Evolutionary conservation across 2,113 vertebrate species (phyloP).

Genomic region (Hystrix cristata): DNA sequence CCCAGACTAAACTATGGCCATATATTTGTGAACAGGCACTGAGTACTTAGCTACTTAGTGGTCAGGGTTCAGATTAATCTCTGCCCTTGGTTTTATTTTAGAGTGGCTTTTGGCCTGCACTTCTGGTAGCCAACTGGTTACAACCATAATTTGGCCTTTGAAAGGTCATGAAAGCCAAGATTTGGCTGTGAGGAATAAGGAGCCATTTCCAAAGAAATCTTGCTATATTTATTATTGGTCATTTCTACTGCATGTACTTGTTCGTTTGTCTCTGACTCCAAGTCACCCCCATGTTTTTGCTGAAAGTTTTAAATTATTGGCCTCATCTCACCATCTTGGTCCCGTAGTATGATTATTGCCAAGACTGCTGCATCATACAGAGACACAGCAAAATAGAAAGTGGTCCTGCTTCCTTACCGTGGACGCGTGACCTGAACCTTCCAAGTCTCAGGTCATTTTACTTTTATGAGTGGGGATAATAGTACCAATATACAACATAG

Average conservation of each 20-base stretch:
- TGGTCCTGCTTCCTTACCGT: background rate
- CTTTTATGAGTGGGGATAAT: background rate
- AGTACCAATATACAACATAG: background rate
- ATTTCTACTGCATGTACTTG: background rate
- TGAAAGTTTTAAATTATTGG: background rate
- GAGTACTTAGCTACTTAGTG: background rate
- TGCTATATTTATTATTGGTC: background rate
- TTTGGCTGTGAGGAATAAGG: background rate
- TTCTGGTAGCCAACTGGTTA: background rate
- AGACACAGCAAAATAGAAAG: background rate
- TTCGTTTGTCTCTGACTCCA: background rate
- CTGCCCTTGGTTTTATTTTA: background rate
- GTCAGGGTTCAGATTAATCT: background rate
- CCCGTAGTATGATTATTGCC: background rate
- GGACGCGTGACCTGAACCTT: background rate
- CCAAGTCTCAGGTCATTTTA: background rate
- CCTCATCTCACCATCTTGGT: background rate
- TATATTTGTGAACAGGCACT: background rate
- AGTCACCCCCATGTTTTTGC: background rate
- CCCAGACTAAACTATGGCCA: background rate
- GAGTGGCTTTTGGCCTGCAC: background rate
- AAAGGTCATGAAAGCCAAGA: background rate
- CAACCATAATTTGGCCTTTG: background rate
- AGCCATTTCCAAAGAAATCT: background rate
- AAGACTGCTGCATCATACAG: background rate